A percentile compares a stretch with the other conserved stretches of the same genome.
Evolutionary conservation across 2,888 invertebrate genomes (phyloP).

Genomic region (Athripsodes cinereus): DNA sequence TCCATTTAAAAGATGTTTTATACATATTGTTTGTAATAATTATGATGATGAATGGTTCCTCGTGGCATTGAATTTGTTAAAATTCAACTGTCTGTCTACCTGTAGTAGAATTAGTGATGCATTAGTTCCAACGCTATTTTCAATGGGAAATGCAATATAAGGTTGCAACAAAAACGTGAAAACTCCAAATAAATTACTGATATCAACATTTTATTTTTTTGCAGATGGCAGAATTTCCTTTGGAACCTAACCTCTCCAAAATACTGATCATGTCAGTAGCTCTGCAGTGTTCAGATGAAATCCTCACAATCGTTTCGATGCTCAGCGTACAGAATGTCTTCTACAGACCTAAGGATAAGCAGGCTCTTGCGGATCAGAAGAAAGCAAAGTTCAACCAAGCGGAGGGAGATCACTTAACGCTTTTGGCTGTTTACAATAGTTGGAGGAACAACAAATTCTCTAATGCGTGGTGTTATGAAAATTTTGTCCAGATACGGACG

Average conservation of each 20-base stretch:
- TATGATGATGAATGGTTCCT: too few species aligned
- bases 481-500: slow-evolving; percentile 96
- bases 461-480: slow-evolving; percentile 99
- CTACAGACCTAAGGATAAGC: slow-evolving; percentile 85
- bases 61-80: too few species aligned
- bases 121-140: too few species aligned
- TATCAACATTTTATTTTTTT: slow-evolving; percentile 25
- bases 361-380: slow-evolving; percentile 95
- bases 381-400: slow-evolving; percentile 99
- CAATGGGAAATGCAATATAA: too few species aligned
- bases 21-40: too few species aligned
- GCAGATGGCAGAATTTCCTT: slow-evolving; percentile 99
- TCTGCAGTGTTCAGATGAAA: slow-evolving; percentile 95
- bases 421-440: slow-evolving; percentile 97
- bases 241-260: slow-evolving; percentile 97
- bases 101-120: too few species aligned
- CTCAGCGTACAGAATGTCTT: slow-evolving; percentile 98
- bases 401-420: slow-evolving; percentile 95
- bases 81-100: too few species aligned
- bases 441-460: slow-evolving; percentile 99
- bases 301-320: slow-evolving; percentile 98
- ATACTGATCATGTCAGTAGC: slow-evolving; percentile 99
- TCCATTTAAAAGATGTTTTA: too few species aligned
- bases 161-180: too few species aligned
- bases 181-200: too few species aligned